phyloP scores from a whole-genome alignment of 2,888 invertebrate genomes.

The Perizoma affinitatum region DNA sequence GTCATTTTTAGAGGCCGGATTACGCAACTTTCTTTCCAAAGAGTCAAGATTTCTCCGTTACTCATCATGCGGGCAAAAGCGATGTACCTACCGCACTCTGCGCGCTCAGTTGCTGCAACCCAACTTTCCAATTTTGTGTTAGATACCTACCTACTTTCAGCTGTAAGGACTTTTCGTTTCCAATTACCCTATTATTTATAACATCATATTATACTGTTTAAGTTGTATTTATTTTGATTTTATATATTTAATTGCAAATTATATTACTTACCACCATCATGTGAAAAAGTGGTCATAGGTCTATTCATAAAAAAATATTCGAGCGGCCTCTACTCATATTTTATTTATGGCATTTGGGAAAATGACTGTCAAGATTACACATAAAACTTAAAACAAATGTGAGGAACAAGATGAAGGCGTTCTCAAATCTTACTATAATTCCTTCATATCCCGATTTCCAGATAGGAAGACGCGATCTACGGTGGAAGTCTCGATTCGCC shows the following conservation, averaged over 20 bases:
- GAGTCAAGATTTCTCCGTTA: slow-evolving; percentile 36
- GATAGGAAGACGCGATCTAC: slow-evolving; percentile 10
- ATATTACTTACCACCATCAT: no score
- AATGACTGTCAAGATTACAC: background rate
- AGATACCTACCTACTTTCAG: background rate
- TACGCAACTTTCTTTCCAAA: slow-evolving; percentile 30
- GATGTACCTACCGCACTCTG: slow-evolving; percentile 10
- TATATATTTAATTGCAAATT: no score
- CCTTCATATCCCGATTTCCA: background rate
- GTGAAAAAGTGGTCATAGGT: no score
- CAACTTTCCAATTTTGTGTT: slow-evolving; percentile 32
- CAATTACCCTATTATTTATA: no score
- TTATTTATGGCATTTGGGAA: background rate
- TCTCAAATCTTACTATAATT: slow-evolving; percentile 1
- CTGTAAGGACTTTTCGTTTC: no score
- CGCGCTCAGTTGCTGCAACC: slow-evolving; percentile 22
- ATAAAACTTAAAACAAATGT: no score
- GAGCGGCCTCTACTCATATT: no score
- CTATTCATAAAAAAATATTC: no score
- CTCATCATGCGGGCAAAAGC: slow-evolving; percentile 35
- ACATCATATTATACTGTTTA: no score
- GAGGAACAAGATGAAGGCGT: no score
- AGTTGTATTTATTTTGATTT: no score
- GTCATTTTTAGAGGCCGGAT: slow-evolving; percentile 14
- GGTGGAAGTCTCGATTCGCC: slow-evolving; percentile 25